Evolutionary conservation across 30 jellyfish, hydroid and myxozoan genomes (phyloP), one percentile per base, ranked within the genome.

Genomic region (Sanderia malayensis): DNA sequence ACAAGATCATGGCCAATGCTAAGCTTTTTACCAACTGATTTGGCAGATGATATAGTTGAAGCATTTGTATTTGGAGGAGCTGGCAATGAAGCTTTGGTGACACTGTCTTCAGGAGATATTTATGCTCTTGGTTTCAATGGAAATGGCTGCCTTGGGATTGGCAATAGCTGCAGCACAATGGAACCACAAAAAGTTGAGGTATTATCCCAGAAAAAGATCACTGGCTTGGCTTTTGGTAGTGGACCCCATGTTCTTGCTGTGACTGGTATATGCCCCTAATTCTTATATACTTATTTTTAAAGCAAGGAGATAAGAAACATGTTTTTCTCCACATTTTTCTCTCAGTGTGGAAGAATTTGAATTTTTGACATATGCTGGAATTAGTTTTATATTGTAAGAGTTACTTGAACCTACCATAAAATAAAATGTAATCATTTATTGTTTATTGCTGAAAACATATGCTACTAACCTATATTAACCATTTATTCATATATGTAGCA

Each of bases 11-110:
- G 96, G 96, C 96, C 96, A 18, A 86, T 86, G 29, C 88, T 86
- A 23, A 86, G 96, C 73, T 86, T 86, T 46, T 73, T 86, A n/a
- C 96, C 96, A 33, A 18, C 84, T 15, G 93, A 80, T 21, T 45
- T 86, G 41, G 96, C 94, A 41, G 71, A 58, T 18, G 68, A 77
- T 21, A 86, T 86, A 0, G 72, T 61, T 2, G 80, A 86, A 46
- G 96, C 93, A 11, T 77, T 86, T 70, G 96, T 86, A 15, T 86
- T 86, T 86, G 96, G 96, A 61, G 93, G 96, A 22, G 94, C 96
- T 44, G 96, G 96, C 20, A 86, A 86, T 72, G 96, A 86, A 41
- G 96, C 96, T 15, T 63, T 86, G 79, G 81, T 86, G 6, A 68
- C 77, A 11, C 26, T 86, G n/a, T 49, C 74, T 0, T 76, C 82